Base-by-base conservation (phyloP, 2,797 vertebrate genomes). In the Epinephelus awoara region DNA sequence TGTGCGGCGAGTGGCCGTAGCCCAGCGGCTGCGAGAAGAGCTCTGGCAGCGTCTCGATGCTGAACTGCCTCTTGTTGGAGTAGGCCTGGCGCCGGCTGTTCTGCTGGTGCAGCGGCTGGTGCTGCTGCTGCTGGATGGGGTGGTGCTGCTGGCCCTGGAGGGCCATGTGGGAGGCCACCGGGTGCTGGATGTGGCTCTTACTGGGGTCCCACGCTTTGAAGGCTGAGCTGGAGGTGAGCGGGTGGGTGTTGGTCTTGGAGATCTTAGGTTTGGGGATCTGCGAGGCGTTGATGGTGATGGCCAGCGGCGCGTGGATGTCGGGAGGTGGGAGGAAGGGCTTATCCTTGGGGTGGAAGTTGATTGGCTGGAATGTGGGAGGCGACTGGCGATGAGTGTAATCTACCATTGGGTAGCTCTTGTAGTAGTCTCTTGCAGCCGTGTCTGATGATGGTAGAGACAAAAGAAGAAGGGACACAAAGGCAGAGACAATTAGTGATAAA, bases 41-140 rank as follows among this genome's bases (percentile, higher is more conserved):
- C 84, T 98, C 96, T 0, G 96, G 95, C 3, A 96, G 95, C 72
- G 97, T 97, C 92, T 98, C 97, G 0, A 96, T 95, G 87, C 97
- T 97, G 94, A 96, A 97, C 91, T 97, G 96, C 72, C 92, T 93
- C 86, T 96, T 96, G 87, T 95, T 80, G 57, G 92, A 92, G 85
- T 95, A 97, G 77, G 90, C 91, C 79, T 95, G 95, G 23, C 94
- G 94, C 67, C 95, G 93, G 63, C 92, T 95, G 88, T 93, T 95
- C 70, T 92, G 93, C 72, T 95, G 95, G 61, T 93, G 93, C 80
- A 92, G 86, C 5, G 80, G 9, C 67, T 93, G 93, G 62, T 84
- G 87, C 67, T 85, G 69, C 67, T 69, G 77, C 38, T 79, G 92
- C 66, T 90, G 91, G 62, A 88, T 88, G 54, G 77, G 59, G 79